Evolutionary conservation across 92 coral and sea anemone species (phyloP), one percentile per base, ranked within the genome.

Genomic region (Epizoanthus illoricatus): DNA sequence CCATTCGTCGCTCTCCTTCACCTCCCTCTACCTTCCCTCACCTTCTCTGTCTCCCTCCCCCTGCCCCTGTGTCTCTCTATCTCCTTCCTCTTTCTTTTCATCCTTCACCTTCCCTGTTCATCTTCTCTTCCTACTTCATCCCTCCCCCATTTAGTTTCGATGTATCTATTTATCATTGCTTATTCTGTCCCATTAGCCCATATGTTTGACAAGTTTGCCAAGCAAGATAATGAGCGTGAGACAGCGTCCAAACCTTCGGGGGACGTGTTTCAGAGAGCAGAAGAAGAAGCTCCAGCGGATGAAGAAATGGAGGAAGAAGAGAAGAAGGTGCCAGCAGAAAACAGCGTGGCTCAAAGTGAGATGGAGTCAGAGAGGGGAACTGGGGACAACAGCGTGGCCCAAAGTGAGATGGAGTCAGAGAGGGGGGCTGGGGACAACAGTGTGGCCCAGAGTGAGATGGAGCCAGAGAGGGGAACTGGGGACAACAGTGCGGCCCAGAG

Each of bases 151-250:
- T 9, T 63, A 12, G 20, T 11, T n/a, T 21, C 4, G 5, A 21
- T 72, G 10, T n/a, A 9, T 52, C 3, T 64, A 45, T 11, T 12
- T 65, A 4, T 39, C 19, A 43, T 71, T n/a, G 24, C 20, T 54
- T 4, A 19, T n/a, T 69, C 7, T 11, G 1, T 18, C 36, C 57
- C 57, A 36, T 47, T 43, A 97, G 99, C 98, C 41, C 94, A 97
- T 69, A 93, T 97, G 98, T 97, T 97, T 74, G 99, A 97, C 61
- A 90, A 90, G 56, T 87, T 97, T 47, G 99, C 97, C 3, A 85
- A 87, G 11, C 73, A 85, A 78, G 95, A 93, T 45, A 63, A 78
- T 56, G 86, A 87, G 13, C 84, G 23, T 23, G 75, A 71, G 63
- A 69, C 65, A 52, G 59, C 79, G 3, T 80, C 75, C 11, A 49